phyloP scores from a whole-genome alignment of 2,888 invertebrate species.

The Notodonta ziczac region DNA sequence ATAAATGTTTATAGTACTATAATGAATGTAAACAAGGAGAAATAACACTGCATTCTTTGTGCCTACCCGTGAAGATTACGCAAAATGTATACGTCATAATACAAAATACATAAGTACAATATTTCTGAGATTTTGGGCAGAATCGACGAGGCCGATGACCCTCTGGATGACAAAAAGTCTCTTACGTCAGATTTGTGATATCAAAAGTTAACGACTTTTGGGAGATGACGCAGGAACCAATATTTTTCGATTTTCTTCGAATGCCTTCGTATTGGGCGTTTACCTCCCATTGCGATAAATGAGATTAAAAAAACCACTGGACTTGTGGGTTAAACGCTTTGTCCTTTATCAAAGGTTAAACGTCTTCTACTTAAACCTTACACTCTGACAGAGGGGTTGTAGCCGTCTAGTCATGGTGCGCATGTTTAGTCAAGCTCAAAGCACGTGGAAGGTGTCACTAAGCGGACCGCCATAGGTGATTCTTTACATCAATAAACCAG shows the following conservation, averaged over 20 bases:
- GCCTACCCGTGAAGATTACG: neutral
- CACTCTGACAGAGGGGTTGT: no score
- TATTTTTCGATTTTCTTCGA: neutral
- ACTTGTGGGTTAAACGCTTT: no score
- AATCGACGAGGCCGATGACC: slow-evolving; percentile 33
- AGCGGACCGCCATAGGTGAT: no score
- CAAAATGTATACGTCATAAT: neutral
- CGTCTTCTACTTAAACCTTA: no score
- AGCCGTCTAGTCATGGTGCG: no score
- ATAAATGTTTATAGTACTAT: slow-evolving; percentile 27
- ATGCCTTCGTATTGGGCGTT: neutral
- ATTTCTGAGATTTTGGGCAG: slow-evolving; percentile 27
- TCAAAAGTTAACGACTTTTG: slow-evolving; percentile 34
- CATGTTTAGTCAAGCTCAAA: no score
- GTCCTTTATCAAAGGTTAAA: no score
- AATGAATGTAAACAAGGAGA: slow-evolving; percentile 22
- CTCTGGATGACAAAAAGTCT: slow-evolving; percentile 30
- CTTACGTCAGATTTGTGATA: slow-evolving; percentile 29
- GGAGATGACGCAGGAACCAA: slow-evolving; percentile 7
- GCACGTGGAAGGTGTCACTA: no score
- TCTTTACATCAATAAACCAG: no score
- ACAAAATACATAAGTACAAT: neutral
- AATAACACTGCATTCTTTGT: slow-evolving; percentile 2
- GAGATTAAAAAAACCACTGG: neutral
- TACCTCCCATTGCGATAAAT: neutral